Evolutionary conservation across 2,797 vertebrate genomes (phyloP).

Genomic region (Thunnus albacares): DNA sequence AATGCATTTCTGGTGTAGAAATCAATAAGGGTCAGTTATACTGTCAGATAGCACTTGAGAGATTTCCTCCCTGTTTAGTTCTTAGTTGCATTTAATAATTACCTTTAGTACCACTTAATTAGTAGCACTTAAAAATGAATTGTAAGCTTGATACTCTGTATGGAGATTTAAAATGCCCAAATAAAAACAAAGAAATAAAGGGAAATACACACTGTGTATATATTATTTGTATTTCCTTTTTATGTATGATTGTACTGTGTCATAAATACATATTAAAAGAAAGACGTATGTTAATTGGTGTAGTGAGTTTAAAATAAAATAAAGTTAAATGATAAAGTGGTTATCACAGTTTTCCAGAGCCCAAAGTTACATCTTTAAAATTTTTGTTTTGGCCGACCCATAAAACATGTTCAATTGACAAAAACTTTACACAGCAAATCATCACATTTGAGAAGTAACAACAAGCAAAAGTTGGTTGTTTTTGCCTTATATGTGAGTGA

Average conservation of each 20-base stretch:
- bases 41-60: background rate
- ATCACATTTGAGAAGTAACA: background rate
- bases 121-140: background rate
- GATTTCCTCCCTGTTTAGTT: background rate
- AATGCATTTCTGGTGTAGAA: slow-evolving; percentile 17
- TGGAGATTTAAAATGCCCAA: background rate
- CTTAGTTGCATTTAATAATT: background rate
- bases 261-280: too few species aligned
- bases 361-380: background rate
- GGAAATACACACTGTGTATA: too few species aligned
- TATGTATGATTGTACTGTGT: too few species aligned
- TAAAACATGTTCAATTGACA: background rate
- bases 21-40: slow-evolving; percentile 8
- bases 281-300: too few species aligned
- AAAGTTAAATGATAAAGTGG: too few species aligned
- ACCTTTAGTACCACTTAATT: background rate
- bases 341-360: background rate
- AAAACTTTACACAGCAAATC: background rate
- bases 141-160: background rate
- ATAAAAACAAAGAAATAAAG: too few species aligned
- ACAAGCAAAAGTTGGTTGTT: background rate
- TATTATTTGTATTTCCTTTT: too few species aligned
- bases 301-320: too few species aligned
- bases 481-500: background rate
- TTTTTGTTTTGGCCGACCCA: background rate